These are phyloP conservation scores for Amblyjoppa fuscipennis DNA, from an alignment of 2,888 invertebrate species.

Conservation along the genomic window DNA sequence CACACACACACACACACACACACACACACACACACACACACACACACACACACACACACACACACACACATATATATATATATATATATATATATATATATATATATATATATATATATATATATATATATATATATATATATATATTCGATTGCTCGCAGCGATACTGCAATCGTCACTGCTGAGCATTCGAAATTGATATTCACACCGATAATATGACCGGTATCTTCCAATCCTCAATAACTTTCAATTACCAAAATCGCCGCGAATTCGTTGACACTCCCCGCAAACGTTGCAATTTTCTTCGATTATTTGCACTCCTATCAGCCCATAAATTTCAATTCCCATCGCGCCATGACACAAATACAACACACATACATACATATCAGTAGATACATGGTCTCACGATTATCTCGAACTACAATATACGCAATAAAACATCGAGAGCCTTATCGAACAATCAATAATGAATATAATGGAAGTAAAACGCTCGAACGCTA, in stretches of 20 bases:
- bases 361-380: neutral
- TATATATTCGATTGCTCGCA: neutral
- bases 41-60: neutral
- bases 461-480: no score
- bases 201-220: neutral
- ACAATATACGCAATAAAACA: no score
- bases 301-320: neutral
- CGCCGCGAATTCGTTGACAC: neutral
- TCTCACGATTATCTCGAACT: no score
- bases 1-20: neutral
- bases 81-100: neutral
- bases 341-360: neutral
- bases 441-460: no score
- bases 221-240: neutral
- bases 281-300: neutral
- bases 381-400: no score
- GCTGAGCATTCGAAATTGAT: neutral
- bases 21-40: neutral
- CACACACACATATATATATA: neutral
- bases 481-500: neutral
- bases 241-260: conserved; percentile 12
- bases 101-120: no score
- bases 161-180: neutral
- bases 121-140: neutral
- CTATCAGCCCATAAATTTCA: neutral